Base-by-base conservation (phyloP, 2,888 invertebrate genomes). In the Phlogophora meticulosa region DNA sequence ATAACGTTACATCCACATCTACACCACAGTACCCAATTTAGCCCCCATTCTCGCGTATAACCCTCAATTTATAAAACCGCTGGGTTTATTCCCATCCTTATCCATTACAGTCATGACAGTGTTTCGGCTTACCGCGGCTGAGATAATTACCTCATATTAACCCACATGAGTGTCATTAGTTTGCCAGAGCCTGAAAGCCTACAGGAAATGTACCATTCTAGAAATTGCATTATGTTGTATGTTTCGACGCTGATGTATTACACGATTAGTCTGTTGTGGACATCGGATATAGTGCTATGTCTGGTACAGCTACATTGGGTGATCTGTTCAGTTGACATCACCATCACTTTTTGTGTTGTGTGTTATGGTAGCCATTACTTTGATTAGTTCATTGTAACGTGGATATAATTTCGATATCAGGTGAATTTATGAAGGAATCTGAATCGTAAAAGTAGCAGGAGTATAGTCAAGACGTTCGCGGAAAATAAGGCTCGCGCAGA, bases 71-170 rank as follows among this genome's bases (percentile, higher is more conserved):
- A 68, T 67, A 51, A 63, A 67, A 55, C 68, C 66, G 20, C 34
- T 24, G 71, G 40, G 60, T 66, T 66, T 46, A 46, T 70, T 66
- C 48, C 48, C 70, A 74, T 72, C 49, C 64, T 63, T 77, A 58
- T 81, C 76, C 82, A 84, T 79, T 81, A 76, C 36, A 52, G 36
- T 48, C 79, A 72, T 81, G 72, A 75, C 76, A 72, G 38, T 59
- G 45, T 66, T 81, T 68, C 38, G 68, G 68, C 58, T 67, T 69
- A 72, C 65, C 53, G 48, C 55, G 24, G 49, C 60, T 34, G 53
- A 15, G 40, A 65, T 74, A 74, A 82, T 82, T 80, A 72, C 65
- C 63, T 66, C 52, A 60, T 68, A 82, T 82, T 79, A 80, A 66
- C 62, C 72, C 74, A 55, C 78, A 73, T 20, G 63, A 80, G 73